These are phyloP conservation scores for Pseudochirops corinnae DNA, from an alignment of 2,797 vertebrate genomes.

Conservation along the genomic window DNA sequence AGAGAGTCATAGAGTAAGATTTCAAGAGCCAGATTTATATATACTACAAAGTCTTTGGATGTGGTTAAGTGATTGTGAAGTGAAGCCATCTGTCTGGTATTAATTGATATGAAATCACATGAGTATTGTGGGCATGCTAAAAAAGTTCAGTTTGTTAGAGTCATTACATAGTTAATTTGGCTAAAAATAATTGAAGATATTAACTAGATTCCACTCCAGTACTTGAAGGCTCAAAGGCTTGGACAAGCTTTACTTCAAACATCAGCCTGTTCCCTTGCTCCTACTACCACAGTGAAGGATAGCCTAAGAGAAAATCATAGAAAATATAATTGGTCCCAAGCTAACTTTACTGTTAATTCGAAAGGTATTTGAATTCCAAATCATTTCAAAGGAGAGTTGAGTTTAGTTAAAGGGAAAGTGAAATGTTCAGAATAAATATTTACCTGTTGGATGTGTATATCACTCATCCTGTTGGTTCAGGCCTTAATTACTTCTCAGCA, in stretches of 20 bases:
- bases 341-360: neutral
- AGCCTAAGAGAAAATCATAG: neutral
- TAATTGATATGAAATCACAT: conserved; percentile 1
- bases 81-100: neutral
- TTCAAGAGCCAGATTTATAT: neutral
- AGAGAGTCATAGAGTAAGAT: conserved; percentile 2
- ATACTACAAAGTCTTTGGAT: neutral
- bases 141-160: neutral
- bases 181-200: neutral
- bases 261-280: neutral
- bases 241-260: neutral
- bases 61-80: neutral
- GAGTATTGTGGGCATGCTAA: neutral
- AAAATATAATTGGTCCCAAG: conserved; percentile 11
- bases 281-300: neutral
- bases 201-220: neutral
- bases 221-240: neutral
- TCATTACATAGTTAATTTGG: conserved; percentile 9
- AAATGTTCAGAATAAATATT: neutral
- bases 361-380: neutral
- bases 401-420: neutral
- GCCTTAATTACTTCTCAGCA: neutral
- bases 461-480: neutral
- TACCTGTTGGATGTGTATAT: conserved; percentile 2
- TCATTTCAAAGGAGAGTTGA: neutral